Evolutionary conservation across 2,888 invertebrate genomes (phyloP).

Genomic region (Thumatha senex): DNA sequence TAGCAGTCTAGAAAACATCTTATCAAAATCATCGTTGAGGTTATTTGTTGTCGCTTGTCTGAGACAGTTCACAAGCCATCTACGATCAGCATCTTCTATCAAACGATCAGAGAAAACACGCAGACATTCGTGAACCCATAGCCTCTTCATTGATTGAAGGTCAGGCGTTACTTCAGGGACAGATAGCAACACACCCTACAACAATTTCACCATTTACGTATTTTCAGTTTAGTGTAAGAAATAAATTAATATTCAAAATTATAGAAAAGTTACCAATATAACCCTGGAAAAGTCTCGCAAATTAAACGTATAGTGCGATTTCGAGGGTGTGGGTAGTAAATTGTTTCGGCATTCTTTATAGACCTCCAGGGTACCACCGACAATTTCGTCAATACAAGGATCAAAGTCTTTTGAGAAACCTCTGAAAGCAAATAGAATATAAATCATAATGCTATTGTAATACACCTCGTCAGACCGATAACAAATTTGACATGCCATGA

Average conservation of each 20-base stretch:
- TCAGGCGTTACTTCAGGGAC: constrained; percentile 96
- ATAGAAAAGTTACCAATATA: constrained; percentile 85
- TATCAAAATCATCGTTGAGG: constrained; percentile 87
- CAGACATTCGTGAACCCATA: constrained; percentile 97
- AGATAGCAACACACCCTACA: constrained; percentile 93
- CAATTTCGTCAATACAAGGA: constrained; percentile 95
- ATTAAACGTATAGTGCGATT: constrained; percentile 97
- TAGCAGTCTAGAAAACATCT: constrained; percentile 87
- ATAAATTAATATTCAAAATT: neutral
- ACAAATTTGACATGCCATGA: too few species aligned
- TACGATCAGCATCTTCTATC: constrained; percentile 91
- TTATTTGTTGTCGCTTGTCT: constrained; percentile 82
- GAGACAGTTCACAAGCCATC: constrained; percentile 90
- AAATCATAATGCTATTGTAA: neutral
- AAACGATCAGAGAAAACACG: constrained; percentile 97
- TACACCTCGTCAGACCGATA: too few species aligned
- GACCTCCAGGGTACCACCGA: constrained; percentile 92
- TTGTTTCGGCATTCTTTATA: constrained; percentile 92
- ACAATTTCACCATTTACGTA: neutral
- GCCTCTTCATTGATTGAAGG: constrained; percentile 91
- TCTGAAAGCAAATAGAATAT: constrained; percentile 64
- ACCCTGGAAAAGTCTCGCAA: constrained; percentile 97
- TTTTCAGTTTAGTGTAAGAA: neutral
- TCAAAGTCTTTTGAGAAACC: constrained; percentile 98
- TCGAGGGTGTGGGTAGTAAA: constrained; percentile 95